These are phyloP conservation scores for Andinoacara biseriatus DNA, from an alignment of 2,113 vertebrate genomes.

Conservation along the genomic window DNA sequence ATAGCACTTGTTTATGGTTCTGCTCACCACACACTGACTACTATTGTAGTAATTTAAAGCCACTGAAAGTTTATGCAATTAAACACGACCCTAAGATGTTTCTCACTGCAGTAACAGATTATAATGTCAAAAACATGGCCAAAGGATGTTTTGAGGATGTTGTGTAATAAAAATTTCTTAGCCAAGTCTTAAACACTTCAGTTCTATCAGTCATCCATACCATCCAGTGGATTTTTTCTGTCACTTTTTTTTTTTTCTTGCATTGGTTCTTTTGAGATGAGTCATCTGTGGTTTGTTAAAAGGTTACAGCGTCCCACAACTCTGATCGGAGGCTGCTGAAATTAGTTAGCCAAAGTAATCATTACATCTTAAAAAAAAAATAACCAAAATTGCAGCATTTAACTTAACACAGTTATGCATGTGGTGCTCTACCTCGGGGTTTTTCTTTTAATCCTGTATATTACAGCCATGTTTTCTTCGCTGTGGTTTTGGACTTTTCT, in stretches of 20 bases:
- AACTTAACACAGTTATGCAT: neutral
- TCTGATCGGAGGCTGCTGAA: neutral
- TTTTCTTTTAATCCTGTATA: neutral
- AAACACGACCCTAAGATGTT: neutral
- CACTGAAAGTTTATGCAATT: neutral
- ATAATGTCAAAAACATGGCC: neutral
- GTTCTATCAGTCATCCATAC: neutral
- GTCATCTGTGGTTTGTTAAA: constrained; percentile 1
- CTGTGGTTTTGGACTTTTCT: neutral
- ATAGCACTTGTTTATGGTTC: neutral
- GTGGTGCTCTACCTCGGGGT: neutral
- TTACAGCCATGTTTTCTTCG: neutral
- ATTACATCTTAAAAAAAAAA: neutral
- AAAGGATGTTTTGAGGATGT: neutral
- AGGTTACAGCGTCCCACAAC: neutral
- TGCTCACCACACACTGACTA: neutral
- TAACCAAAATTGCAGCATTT: neutral
- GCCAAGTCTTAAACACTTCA: neutral
- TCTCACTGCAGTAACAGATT: neutral
- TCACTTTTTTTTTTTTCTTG: neutral
- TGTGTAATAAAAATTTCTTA: neutral
- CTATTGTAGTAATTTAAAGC: neutral
- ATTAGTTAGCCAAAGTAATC: neutral
- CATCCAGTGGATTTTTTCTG: neutral
- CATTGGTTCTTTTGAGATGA: constrained; percentile 1